These are phyloP conservation scores for Coecobrya sp. DNA, from an alignment of 2,888 invertebrate genomes.

Conservation along the genomic window DNA sequence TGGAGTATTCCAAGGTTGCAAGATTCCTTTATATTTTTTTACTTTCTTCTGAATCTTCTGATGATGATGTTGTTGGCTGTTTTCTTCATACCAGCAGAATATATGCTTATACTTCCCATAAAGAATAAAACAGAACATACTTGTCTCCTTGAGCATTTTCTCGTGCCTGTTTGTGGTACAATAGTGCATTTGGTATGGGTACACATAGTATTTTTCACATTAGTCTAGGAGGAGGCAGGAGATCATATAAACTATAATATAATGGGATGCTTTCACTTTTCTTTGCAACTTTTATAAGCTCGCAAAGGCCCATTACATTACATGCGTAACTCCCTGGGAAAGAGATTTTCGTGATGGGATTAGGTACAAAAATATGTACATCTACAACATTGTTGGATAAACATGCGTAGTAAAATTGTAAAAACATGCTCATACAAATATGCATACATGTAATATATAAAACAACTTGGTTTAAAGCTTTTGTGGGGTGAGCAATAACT, in stretches of 20 bases:
- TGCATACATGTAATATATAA: neutral
- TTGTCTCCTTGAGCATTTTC: constrained; percentile 44
- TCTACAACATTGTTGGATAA: neutral
- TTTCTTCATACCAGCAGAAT: neutral
- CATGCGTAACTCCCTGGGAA: constrained; percentile 71
- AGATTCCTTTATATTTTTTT: constrained; percentile 13
- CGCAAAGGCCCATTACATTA: constrained; percentile 67
- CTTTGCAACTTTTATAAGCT: constrained; percentile 75
- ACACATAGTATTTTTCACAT: constrained; percentile 20
- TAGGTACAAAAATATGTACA: neutral
- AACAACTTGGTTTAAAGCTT: neutral
- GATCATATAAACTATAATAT: constrained; percentile 53
- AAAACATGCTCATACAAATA: neutral
- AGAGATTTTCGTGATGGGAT: constrained; percentile 75
- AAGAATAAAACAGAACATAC: constrained; percentile 38
- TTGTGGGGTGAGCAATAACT: constrained; percentile 12
- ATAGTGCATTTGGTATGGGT: neutral
- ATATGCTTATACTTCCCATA: constrained; percentile 21
- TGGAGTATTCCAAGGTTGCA: constrained; percentile 7
- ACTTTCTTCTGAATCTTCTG: neutral
- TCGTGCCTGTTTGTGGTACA: constrained; percentile 43
- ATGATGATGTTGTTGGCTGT: constrained; percentile 3
- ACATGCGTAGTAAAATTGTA: neutral
- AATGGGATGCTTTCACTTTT: constrained; percentile 70
- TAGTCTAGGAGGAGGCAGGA: neutral